phyloP scores from a whole-genome alignment of 2,888 invertebrate species.

The Panopea generosa region DNA sequence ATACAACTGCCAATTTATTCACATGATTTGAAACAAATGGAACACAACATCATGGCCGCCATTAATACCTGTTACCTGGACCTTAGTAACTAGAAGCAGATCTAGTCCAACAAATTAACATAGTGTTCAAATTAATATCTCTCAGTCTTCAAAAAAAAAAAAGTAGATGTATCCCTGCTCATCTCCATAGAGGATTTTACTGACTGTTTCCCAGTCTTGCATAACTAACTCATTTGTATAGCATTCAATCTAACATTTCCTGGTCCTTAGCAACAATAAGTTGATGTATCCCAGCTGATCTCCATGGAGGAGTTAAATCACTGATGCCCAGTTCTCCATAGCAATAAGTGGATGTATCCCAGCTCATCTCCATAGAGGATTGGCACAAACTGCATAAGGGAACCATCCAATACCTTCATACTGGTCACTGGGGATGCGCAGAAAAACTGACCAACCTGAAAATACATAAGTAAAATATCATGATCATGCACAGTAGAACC shows the following conservation, averaged over 20 bases:
- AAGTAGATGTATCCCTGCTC: no score
- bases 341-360: constrained; percentile 73
- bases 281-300: no score
- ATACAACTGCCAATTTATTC: no score
- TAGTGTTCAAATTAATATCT: no score
- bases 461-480: constrained; percentile 24
- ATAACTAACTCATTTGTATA: no score
- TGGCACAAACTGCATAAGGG: constrained; percentile 17
- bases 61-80: no score
- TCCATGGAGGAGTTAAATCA: neutral
- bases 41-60: no score
- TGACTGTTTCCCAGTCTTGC: neutral
- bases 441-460: constrained; percentile 78
- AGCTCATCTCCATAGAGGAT: constrained; percentile 75
- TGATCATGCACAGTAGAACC: no score
- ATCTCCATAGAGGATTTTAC: neutral
- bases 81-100: no score
- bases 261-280: constrained; percentile 70
- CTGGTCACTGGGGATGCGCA: constrained; percentile 74
- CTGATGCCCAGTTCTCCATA: constrained; percentile 60
- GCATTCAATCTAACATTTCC: neutral
- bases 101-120: no score
- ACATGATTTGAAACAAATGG: no score
- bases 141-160: no score
- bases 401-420: constrained; percentile 45